Percentiles rank a stretch among this genome's conserved stretches.
phyloP scores from a whole-genome alignment of 2,113 vertebrate species.

The Podarcis muralis region DNA sequence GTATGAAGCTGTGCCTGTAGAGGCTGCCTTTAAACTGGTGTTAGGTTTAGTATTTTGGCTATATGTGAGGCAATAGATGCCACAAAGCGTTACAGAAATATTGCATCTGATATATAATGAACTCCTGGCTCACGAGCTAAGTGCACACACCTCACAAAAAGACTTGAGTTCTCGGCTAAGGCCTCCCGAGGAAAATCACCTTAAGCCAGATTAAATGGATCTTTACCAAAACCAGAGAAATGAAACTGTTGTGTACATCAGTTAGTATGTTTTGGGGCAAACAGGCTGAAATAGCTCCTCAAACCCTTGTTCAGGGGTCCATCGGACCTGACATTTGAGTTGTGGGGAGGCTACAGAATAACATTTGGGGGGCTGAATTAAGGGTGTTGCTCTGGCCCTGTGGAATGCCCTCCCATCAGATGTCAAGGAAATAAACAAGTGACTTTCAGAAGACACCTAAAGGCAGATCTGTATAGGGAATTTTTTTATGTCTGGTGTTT shows the following conservation, averaged over 20 bases:
- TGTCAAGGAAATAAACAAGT: too few species aligned
- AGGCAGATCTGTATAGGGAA: too few species aligned
- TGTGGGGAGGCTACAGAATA: too few species aligned
- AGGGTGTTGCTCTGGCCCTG: too few species aligned
- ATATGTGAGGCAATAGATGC: background rate
- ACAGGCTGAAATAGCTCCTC: background rate
- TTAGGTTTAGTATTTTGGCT: background rate
- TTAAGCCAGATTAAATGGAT: constrained; percentile 36
- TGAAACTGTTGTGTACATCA: constrained; percentile 19
- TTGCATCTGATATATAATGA: background rate
- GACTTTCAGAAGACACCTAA: too few species aligned
- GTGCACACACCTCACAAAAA: constrained; percentile 18
- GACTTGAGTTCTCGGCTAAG: background rate
- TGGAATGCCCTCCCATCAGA: too few species aligned
- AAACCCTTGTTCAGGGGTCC: too few species aligned
- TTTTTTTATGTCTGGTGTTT: too few species aligned
- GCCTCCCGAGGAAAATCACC: constrained; percentile 6
- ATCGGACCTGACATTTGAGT: too few species aligned
- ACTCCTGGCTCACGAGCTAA: background rate
- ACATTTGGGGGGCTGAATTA: too few species aligned
- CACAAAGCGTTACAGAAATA: background rate
- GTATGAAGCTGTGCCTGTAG: background rate
- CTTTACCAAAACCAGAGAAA: constrained; percentile 15
- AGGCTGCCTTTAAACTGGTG: background rate
- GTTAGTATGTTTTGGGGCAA: constrained; percentile 8